Base-by-base conservation (phyloP, 1,140 invertebrate genomes). In the Saccostrea cuccullata region DNA sequence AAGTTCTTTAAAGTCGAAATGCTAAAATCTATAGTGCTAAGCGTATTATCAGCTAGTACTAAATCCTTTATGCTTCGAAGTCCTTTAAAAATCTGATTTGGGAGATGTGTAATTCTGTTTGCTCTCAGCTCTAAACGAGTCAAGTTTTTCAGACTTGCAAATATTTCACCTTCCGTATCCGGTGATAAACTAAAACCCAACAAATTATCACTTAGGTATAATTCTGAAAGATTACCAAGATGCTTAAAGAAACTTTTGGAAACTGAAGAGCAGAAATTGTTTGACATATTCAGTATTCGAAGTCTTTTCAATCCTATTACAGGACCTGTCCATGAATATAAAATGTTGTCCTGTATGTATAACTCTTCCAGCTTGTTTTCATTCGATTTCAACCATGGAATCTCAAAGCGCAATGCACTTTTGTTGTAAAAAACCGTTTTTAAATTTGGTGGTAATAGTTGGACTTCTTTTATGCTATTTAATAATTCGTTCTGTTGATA, bases 1-100 rank as follows among this genome's bases (percentile, higher is more conserved):
- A 92, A 64, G 0, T 87, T 84, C 56, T 84, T 86, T 86, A 90
- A 85, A 20, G 85, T 30, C 20, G 60, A 15, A 47, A 91, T 82
- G 40, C 89, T 30, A 0, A 90, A 73, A 9, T 88, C 77, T 5
- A 88, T n/a, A 23, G 30, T 67, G 26, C 13, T 82, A 6, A 88
- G 26, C 6, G 55, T 23, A 67, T 89, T 89, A 3, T 56, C 30
- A 4, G 6, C 23, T 15, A 89, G 13, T 5, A 77, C 64, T n/a
- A 87, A 55, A 6, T 47, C 2, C 58, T 85, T 23, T 5, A 89
- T 15, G 2, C 17, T n/a, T n/a, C 11, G 11, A 12, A 85, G 86
- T 0, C 47, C 15, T 2, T 15, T 60, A 36, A 89, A 87, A 58
- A 87, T 13, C 9, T 9, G 6, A 9, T 2, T 2, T 8, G 47